Evolutionary conservation across 2,797 vertebrate species (phyloP).

Genomic region (Loriculus beryllinus): DNA sequence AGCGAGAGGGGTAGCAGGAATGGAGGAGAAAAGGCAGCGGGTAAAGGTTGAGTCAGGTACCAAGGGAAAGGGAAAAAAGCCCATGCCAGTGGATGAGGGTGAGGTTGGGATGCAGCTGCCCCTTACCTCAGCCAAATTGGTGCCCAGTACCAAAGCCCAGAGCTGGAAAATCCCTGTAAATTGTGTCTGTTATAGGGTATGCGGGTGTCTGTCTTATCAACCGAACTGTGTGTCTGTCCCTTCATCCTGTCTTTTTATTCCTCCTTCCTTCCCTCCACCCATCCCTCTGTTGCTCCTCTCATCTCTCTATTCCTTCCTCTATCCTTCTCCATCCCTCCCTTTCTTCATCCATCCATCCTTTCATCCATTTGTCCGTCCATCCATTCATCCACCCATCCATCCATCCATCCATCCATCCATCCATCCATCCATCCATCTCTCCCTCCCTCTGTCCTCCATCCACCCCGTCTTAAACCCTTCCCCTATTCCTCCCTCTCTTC

Average conservation of each 20-base stretch:
- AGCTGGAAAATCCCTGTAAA: neutral
- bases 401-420: rapidly evolving
- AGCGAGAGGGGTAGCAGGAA: neutral
- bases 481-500: rapidly evolving
- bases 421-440: neutral
- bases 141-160: rapidly evolving
- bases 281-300: no score
- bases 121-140: rapidly evolving
- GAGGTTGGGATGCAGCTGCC: rapidly evolving
- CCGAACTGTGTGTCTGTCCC: no score
- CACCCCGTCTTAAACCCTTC: neutral
- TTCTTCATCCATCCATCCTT: neutral
- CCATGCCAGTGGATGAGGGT: rapidly evolving
- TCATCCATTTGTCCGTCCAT: no score
- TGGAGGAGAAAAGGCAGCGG: neutral
- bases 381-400: no score
- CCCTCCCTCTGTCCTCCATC: no score
- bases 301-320: neutral
- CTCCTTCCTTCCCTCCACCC: no score
- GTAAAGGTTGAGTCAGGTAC: neutral
- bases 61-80: neutral
- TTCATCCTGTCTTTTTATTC: neutral
- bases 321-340: neutral
- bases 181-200: neutral
- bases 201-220: neutral